These are phyloP conservation scores for Sebastolobus altivelis DNA, from an alignment of 2,797 vertebrate species.

Conservation along the genomic window DNA sequence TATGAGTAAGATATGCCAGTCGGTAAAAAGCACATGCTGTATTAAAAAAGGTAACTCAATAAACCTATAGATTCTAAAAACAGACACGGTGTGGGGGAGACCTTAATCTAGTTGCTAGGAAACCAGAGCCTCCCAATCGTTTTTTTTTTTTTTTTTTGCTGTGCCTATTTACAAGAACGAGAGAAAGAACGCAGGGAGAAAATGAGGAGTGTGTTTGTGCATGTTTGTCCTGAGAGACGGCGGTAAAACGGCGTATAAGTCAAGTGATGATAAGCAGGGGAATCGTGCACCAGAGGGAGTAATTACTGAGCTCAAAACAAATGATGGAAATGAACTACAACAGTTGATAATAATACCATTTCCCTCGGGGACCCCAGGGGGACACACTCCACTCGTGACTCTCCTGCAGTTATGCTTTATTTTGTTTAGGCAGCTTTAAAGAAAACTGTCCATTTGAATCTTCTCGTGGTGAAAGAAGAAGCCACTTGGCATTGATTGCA, in stretches of 20 bases:
- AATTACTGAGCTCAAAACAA: constrained; percentile 83
- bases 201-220: constrained; percentile 44
- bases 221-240: constrained; percentile 60
- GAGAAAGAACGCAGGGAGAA: constrained; percentile 22
- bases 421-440: constrained; percentile 12
- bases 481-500: not conserved
- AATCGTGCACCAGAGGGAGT: constrained; percentile 77
- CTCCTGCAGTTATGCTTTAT: not conserved
- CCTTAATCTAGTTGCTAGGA: constrained; percentile 76
- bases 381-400: constrained; percentile 15
- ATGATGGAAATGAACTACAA: constrained; percentile 73
- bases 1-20: constrained; percentile 23
- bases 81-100: constrained; percentile 35
- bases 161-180: constrained; percentile 34
- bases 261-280: constrained; percentile 64
- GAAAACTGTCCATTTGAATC: constrained; percentile 2
- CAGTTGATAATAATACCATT: constrained; percentile 62
- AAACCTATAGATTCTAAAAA: constrained; percentile 57
- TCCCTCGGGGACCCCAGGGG: constrained; percentile 25
- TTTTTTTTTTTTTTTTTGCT: constrained; percentile 36
- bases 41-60: constrained; percentile 30
- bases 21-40: constrained; percentile 2
- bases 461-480: not conserved
- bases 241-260: constrained; percentile 53
- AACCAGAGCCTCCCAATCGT: constrained; percentile 52